Evolutionary conservation across 2,113 vertebrate genomes (phyloP), one percentile per base, ranked within the genome.

Genomic region (Hippocampus barbouri): DNA sequence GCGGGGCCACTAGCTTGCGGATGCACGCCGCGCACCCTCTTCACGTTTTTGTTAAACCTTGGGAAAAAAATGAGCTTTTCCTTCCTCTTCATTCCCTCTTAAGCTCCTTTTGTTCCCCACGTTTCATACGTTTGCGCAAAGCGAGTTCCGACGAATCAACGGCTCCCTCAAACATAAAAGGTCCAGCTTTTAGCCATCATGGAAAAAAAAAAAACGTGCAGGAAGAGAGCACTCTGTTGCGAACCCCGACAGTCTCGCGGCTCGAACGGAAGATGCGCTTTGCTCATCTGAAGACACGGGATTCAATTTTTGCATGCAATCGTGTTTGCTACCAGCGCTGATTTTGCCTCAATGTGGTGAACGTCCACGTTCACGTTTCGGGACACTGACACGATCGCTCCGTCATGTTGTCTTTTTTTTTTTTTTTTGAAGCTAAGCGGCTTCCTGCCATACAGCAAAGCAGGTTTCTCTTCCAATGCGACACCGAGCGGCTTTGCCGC

Each of bases 11-110:
- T 74, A 69, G 27, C 64, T 47, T 18, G 45, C 4, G 45, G 45
- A 45, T 45, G 43, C 43, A 14, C 43, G 43, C 34, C 34, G 45
- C 1, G 61, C 5, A n/a, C 75, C 61, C 63, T 80, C 75, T 81
- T 67, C 73, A 57, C 68, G 18, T 38, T 76, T 75, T 72, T 81
- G 49, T 64, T 27, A 41, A 68, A 76, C 76, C 63, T 63, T 56
- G 43, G 30, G 30, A 30, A 30, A 67, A 80, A 83, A 71, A 49
- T 6, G 5, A 20, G 14, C 56, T 23, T 12, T 57, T 59, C 11
- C 18, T 59, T 16, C n/a, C 2, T 56, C 20, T 56, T 56, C 23
- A 23, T 23, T 23, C n/a, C 25, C 25, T 60, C 16, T 60, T 59
- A 4, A 23, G 21, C n/a, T 23, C 9, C 9, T 53, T 53, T 25